Percentiles rank a stretch among this genome's conserved stretches.
phyloP scores from a whole-genome alignment of 1,140 invertebrate species.

The Lucilia cuprina region DNA sequence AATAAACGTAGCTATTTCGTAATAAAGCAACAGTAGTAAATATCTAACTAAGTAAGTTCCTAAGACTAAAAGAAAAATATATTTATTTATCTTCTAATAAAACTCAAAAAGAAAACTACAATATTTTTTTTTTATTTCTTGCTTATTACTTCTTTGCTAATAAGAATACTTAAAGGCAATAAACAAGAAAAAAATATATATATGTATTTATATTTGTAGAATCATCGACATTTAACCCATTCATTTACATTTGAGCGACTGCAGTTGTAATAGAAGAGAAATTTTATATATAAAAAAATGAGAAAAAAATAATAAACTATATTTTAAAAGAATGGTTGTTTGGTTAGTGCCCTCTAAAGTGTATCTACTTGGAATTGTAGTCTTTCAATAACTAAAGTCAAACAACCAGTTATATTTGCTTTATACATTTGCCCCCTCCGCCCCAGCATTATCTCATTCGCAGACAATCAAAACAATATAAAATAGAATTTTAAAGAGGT shows the following conservation, averaged over 20 bases:
- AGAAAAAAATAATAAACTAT: background rate
- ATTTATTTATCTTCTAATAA: too few species aligned
- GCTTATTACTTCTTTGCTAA: too few species aligned
- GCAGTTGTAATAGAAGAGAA: background rate
- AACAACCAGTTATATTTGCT: background rate
- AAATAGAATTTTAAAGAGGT: background rate
- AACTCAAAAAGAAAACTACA: too few species aligned
- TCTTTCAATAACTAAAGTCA: background rate
- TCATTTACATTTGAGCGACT: background rate
- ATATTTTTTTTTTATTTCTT: too few species aligned
- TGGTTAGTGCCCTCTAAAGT: background rate
- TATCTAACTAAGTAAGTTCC: too few species aligned
- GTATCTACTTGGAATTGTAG: background rate
- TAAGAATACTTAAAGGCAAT: too few species aligned
- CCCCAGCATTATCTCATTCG: background rate
- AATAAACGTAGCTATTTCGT: too few species aligned
- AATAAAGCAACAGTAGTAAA: too few species aligned
- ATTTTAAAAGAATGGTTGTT: background rate
- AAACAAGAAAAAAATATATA: too few species aligned
- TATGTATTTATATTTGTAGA: background rate
- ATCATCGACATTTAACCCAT: background rate
- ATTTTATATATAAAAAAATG: too few species aligned
- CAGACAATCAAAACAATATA: conserved; percentile 5
- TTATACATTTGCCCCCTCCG: background rate
- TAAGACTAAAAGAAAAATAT: too few species aligned